Percentiles rank a stretch among this genome's conserved stretches.
phyloP scores from a whole-genome alignment of 1,140 invertebrate genomes.

The Helicoverpa zea region DNA sequence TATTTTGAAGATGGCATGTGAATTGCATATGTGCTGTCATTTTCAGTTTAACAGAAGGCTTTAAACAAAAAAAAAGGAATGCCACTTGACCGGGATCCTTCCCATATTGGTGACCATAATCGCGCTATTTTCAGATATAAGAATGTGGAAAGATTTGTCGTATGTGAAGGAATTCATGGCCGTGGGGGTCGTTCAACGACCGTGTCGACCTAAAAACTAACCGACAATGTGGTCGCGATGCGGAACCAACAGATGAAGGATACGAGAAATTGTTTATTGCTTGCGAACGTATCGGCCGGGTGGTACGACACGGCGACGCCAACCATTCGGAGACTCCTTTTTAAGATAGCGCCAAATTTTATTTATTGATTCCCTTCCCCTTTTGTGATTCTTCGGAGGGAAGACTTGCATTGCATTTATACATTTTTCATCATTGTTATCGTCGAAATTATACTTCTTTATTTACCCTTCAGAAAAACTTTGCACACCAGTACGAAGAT shows the following conservation, averaged over 20 bases:
- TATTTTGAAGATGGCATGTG: slow-evolving; percentile 31
- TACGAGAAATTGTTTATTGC: slow-evolving; percentile 63
- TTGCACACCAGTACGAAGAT: not conserved
- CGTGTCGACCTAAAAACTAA: slow-evolving; percentile 64
- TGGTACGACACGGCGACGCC: slow-evolving; percentile 19
- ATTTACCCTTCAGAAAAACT: slow-evolving; percentile 5
- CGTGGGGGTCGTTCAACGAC: slow-evolving; percentile 60
- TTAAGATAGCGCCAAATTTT: slow-evolving; percentile 18
- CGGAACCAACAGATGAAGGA: slow-evolving; percentile 67
- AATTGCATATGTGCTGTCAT: not conserved
- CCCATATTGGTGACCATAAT: slow-evolving; percentile 38
- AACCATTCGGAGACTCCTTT: slow-evolving; percentile 24
- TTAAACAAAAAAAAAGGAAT: slow-evolving; percentile 34
- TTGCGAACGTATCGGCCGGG: slow-evolving; percentile 36
- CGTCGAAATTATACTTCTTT: not conserved
- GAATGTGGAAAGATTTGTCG: slow-evolving; percentile 56
- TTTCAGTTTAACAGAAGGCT: slow-evolving; percentile 15
- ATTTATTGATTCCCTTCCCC: slow-evolving; percentile 30
- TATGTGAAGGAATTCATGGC: slow-evolving; percentile 56
- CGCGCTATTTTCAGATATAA: slow-evolving; percentile 52
- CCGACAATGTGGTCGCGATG: slow-evolving; percentile 66
- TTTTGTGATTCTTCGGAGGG: slow-evolving; percentile 4
- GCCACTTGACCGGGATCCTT: slow-evolving; percentile 36
- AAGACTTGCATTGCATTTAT: slow-evolving; percentile 3
- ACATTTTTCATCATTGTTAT: slow-evolving; percentile 3